Base-by-base conservation (phyloP, 2,797 vertebrate species). In the Cyclopterus lumpus region DNA sequence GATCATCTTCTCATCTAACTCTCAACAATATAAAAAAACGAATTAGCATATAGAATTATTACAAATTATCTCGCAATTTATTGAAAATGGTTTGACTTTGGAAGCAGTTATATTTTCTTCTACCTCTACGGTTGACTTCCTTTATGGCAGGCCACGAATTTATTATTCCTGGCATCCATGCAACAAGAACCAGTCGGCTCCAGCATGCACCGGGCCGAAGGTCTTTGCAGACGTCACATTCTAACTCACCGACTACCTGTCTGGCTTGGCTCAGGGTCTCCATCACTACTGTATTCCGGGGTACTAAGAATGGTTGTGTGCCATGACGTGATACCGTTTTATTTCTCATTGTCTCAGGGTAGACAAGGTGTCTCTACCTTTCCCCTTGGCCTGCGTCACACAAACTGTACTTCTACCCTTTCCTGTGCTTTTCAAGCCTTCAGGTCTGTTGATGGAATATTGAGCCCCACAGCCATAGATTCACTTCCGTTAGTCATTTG, bases 331-430 rank as follows among this genome's bases (percentile, higher is more conserved):
- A 64, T 60, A 60, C 57, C 30, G 15, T 74, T 69, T 69, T 68
- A 34, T 55, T 75, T 66, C 32, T 87, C 80, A 93, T 93, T 93
- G 93, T 94, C 86, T 83, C 57, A 61, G n/a, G 18, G 49, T 75
- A 86, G 91, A 93, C 88, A 88, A 88, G 81, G 79, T 86, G 88
- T 90, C 91, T 85, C 84, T 88, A 61, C 82, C 75, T 79, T 91
- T 89, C 77, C 84, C 70, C n/a, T 46, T 30, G 20, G 63, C 4
- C 36, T 61, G 49, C 42, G 58, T 76, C 67, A 68, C 11, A 73
- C 44, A 75, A 36, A 65, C 24, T 59, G 28, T 59, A 53, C 24
- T 1, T 54, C 38, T 51, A 15, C 51, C 48, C 28, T 82, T 89
- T 87, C 85, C 86, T 83, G 79, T 82, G 72, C 15, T 54, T 78